Conservation (phyloP, 92 coral and sea anemone species). For the Paramuricea clavata region DNA sequence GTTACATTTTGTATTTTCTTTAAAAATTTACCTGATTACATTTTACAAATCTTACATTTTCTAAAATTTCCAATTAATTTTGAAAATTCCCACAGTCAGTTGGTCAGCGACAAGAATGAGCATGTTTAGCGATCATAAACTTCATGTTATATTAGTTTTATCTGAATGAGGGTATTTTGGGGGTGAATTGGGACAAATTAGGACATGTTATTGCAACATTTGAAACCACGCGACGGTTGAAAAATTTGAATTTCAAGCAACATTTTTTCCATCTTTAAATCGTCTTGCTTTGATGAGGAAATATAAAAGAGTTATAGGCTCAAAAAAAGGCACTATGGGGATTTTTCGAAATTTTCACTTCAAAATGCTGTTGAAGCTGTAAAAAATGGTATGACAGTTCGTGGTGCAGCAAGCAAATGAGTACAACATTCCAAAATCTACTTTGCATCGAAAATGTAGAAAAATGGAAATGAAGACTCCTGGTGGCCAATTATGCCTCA, state of each 20-base stretch:
- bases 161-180: neutral
- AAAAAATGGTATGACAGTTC: constrained; percentile 11
- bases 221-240: constrained; percentile 6
- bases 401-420: constrained; percentile 39
- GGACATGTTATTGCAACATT: constrained; percentile 14
- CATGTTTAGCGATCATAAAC: neutral
- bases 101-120: constrained; percentile 18
- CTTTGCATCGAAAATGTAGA: constrained; percentile 25
- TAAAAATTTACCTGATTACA: neutral
- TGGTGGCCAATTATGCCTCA: constrained; percentile 36
- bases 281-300: too few relatives aligned
- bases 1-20: constrained; percentile 14
- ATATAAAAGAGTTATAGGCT: too few relatives aligned
- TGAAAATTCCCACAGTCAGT: neutral
- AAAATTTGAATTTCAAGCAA: too few relatives aligned
- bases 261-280: too few relatives aligned
- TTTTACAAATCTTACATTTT: neutral
- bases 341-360: constrained; percentile 6
- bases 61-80: too few relatives aligned
- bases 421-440: constrained; percentile 24
- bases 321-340: neutral
- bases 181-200: neutral
- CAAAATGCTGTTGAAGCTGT: constrained; percentile 11
- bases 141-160: constrained; percentile 17
- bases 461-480: constrained; percentile 20